Evolutionary conservation across 1,140 invertebrate species (phyloP), one percentile per base, ranked within the genome.

Genomic region (Cydia fagiglandana): DNA sequence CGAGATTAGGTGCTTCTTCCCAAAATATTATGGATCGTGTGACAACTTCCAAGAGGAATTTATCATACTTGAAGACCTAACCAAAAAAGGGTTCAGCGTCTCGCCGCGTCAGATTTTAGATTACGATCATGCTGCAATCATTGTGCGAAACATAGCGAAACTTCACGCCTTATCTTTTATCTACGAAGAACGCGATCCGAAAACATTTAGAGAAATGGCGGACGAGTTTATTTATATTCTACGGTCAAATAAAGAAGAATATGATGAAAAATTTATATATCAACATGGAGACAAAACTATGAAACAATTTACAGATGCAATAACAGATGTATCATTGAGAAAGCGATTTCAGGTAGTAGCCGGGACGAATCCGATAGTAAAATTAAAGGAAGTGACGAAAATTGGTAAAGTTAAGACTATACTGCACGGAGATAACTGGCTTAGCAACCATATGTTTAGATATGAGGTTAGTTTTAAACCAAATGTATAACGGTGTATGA

Each of bases 361-460:
- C 13, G 64, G 64, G 24, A 30, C 30, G 0, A 66, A 66, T 30
- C 30, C 64, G 15, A 5, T 34, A 7, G 28, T 30, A 66, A 66
- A 38, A 34, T 34, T 13, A 2, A 66, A 34, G 15, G 76, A 81
- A 91, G 9, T 84, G 45, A 73, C 91, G 84, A n/a, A 91, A 82
- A 1, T 66, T 75, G 1, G 64, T 13, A 66, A 66, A 66, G 15
- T 66, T 15, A 66, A 13, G 64, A 24, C 64, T 28, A 38, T 66
- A 66, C 28, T 66, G n/a, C 64, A 66, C 15, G 64, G 64, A 15
- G 64, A 66, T 2, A 66, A 66, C 24, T 66, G 64, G 64, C 64
- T 28, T 15, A 12, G 15, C 15, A 66, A 66, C 30, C 30, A 66
- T 15, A 66, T 66, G 64, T 66, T 66, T 24, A 66, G 30, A 66